Percentiles rank a stretch among this genome's conserved stretches.
These are phyloP conservation scores for Tetrao urogallus DNA, from an alignment of 2,113 vertebrate species.

Conservation along the genomic window DNA sequence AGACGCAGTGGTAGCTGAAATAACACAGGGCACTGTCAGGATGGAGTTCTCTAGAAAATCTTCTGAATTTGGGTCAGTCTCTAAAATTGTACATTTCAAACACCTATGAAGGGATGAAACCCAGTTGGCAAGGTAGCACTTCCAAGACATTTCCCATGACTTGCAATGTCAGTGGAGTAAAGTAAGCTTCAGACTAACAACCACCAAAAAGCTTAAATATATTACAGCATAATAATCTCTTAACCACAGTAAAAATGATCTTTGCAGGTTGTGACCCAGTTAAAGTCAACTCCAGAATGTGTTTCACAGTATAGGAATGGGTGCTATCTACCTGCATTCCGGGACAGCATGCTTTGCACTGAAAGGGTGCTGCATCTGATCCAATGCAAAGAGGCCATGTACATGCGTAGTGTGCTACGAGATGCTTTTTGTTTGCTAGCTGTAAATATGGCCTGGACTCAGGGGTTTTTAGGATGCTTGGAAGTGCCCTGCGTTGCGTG, in stretches of 20 bases:
- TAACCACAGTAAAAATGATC: neutral
- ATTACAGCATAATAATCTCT: accelerated
- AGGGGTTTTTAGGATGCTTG: neutral
- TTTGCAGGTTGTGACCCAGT: too few species aligned
- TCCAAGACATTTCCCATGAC: neutral
- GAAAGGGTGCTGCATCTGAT: accelerated
- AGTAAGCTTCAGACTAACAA: neutral
- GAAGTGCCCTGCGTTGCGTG: neutral
- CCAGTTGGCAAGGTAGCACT: neutral
- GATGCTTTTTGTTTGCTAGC: too few species aligned
- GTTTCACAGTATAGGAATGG: neutral
- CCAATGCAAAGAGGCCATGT: neutral
- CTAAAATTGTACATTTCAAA: neutral
- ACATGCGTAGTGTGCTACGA: neutral
- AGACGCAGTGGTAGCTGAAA: accelerated
- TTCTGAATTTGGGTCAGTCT: neutral
- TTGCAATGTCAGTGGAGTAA: accelerated
- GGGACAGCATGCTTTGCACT: accelerated
- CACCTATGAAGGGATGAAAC: accelerated
- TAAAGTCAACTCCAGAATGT: neutral
- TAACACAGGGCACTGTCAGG: accelerated
- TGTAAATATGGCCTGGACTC: neutral
- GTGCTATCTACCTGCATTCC: accelerated
- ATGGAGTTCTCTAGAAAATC: neutral
- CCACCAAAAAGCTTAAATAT: accelerated